Base-by-base conservation (phyloP, 1,140 invertebrate genomes). In the Marisa cornuarietis region DNA sequence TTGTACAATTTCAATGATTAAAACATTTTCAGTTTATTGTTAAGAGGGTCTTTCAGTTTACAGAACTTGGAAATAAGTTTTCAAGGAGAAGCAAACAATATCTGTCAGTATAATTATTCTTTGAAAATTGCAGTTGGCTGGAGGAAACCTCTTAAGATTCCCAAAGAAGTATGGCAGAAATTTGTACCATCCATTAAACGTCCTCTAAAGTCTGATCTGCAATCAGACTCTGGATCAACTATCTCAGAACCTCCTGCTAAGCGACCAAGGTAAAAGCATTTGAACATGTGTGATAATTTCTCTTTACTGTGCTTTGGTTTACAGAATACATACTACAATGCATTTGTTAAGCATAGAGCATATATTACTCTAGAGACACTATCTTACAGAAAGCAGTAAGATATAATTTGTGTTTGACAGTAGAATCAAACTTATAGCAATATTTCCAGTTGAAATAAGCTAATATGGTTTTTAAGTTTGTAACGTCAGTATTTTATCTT, bases 71-170 rank as follows among this genome's bases (percentile, higher is more conserved):
- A 58, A 58, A 8, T 58, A 58, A 58, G 11, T 42, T 14, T 58
- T 58, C 4, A 58, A 18, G 54, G 8, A 4, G 54, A 58, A 26
- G 16, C 74, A 62, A 51, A 76, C 62, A 42, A 14, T 26, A 14
- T 62, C 22, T 61, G n/a, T 58, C 5, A 24, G 24, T 76, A 14
- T 63, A 20, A 7, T 52, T 77, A 49, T 77, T 61, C 11, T 42
- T 10, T n/a, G n/a, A n/a, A 13, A 18, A 69, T 69, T 42, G 52
- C 88, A 97, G 96, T 94, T 90, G 95, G 96, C 7, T 98, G 97
- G 97, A 96, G 96, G 91, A 94, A 94, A 88, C 96, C 96, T 0
- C 95, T 98, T 58, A 96, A 96, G 87, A 95, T 98, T 77, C 95
- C 94, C 1, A 95, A 96, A 90, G 88, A 89, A 68, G 66, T 81